Evolutionary conservation across 2,888 invertebrate genomes (phyloP), one percentile per base, ranked within the genome.

Genomic region (Epicampocera succincta): DNA sequence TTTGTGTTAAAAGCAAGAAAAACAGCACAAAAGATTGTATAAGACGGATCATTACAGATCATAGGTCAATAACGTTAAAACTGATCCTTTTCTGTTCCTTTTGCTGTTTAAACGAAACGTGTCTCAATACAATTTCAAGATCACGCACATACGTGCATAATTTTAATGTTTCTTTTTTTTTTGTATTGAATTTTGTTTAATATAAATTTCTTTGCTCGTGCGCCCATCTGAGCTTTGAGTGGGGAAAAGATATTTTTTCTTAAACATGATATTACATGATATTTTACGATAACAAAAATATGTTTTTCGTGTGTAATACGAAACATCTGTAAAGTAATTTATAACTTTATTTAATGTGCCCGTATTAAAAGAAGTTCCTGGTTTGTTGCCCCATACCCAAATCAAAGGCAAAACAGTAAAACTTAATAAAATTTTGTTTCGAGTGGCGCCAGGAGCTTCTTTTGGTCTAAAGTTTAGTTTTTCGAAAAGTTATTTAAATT

Each of bases 91-190:
- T 44, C 52, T 60, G 46, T 33, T 33, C 9, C 33, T 33, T 33
- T 9, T 33, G 33, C n/a, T 60, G 58, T 12, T 71, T 71, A 72
- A 65, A 66, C n/a, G 66, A 78, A 72, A 78, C 78, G 75, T 71
- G 76, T 56, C 54, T 72, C 54, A 72, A 78, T 65, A 50, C 75
- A 80, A 80, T 80, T 74, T 69, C 77, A 74, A 74, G 61, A 81
- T 81, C 78, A 78, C 78, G 74, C 82, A 78, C 52, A 42, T 80
- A 80, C 54, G 74, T 69, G 69, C 15, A 69, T 74, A 65, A 74
- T 54, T 74, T 68, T 69, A 13, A 72, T 25, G 25, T 52, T 38
- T 33, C 15, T 4, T 68, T 66, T 44, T 66, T 44, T 6, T 2
- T 69, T n/a, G n/a, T 46, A 15, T 50, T 52, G 2, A 15, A 33